Evolutionary conservation across 2,113 vertebrate species (phyloP).

Genomic region (Carettochelys insculpta): DNA sequence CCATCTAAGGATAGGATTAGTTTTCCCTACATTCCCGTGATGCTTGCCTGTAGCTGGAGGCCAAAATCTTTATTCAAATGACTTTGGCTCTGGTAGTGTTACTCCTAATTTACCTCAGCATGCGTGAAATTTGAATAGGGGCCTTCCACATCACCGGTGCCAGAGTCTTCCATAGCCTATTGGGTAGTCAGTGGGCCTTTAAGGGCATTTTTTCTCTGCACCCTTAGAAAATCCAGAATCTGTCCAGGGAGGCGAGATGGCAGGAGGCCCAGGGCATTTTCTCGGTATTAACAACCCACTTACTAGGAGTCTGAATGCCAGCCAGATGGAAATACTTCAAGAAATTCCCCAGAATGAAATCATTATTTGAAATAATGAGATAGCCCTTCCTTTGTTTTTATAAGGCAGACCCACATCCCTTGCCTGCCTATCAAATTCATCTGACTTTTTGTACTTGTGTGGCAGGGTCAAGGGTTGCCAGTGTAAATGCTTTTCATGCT

Average conservation of each 20-base stretch:
- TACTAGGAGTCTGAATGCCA: slow-evolving; percentile 9
- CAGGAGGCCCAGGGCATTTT: not conserved
- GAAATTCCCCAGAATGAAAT: slow-evolving; percentile 57
- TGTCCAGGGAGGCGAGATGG: not conserved
- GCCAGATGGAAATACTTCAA: slow-evolving; percentile 51
- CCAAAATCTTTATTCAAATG: not conserved
- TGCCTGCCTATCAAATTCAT: not conserved
- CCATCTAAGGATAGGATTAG: not conserved
- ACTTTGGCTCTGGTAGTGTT: not conserved
- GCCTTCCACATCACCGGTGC: not conserved
- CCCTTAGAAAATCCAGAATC: not conserved
- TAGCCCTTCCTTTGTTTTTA: not conserved
- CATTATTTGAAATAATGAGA: slow-evolving; percentile 60
- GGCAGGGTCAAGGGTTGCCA: rapidly evolving
- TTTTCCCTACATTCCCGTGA: not conserved
- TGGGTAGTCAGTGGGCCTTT: not conserved
- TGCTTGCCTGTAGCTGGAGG: not conserved
- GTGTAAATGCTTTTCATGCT: not conserved
- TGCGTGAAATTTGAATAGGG: not conserved
- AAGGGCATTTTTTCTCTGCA: not conserved
- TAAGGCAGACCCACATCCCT: not conserved
- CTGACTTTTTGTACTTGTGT: not conserved
- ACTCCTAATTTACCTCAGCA: not conserved
- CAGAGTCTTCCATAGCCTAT: not conserved
- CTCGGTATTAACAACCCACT: not conserved